phyloP scores from a whole-genome alignment of 1,140 invertebrate species.

The Drosophila sulfurigaster region DNA sequence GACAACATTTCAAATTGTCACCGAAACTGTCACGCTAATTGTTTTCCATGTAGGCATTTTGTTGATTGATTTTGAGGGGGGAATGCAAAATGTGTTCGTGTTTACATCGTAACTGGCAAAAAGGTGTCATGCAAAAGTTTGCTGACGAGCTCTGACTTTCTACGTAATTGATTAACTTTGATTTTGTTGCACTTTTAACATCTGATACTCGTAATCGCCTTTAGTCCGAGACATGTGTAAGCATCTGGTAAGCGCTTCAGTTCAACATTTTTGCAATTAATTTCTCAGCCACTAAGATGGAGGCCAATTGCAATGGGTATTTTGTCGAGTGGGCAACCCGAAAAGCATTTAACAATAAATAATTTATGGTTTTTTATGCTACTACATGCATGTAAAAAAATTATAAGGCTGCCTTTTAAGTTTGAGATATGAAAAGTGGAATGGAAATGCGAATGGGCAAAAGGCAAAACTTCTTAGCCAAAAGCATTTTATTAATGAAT shows the following conservation, averaged over 20 bases:
- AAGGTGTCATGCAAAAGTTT: constrained; percentile 55
- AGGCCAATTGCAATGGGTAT: constrained; percentile 18
- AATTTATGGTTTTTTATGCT: constrained; percentile 36
- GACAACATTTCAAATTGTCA: constrained; percentile 76
- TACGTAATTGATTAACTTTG: constrained; percentile 77
- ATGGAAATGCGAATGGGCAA: constrained; percentile 52
- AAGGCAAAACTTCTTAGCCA: constrained; percentile 74
- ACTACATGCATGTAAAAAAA: not conserved
- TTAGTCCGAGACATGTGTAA: constrained; percentile 32
- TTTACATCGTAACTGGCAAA: constrained; percentile 22
- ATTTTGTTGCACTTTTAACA: constrained; percentile 42
- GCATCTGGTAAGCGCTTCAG: constrained; percentile 18
- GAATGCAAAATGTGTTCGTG: constrained; percentile 59
- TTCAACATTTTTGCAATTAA: constrained; percentile 33
- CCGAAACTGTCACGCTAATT: constrained; percentile 78
- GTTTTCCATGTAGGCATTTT: constrained; percentile 62
- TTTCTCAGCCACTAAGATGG: constrained; percentile 12
- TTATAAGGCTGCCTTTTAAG: constrained; percentile 27
- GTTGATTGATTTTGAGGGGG: constrained; percentile 45
- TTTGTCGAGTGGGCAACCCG: not conserved
- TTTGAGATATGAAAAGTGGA: constrained; percentile 26
- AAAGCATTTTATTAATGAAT: constrained; percentile 81
- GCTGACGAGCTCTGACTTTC: constrained; percentile 66
- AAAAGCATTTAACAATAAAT: constrained; percentile 42
- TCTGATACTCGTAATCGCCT: constrained; percentile 24